These are phyloP conservation scores for Eugnorisma glareosa DNA, from an alignment of 2,888 invertebrate species.

Conservation along the genomic window DNA sequence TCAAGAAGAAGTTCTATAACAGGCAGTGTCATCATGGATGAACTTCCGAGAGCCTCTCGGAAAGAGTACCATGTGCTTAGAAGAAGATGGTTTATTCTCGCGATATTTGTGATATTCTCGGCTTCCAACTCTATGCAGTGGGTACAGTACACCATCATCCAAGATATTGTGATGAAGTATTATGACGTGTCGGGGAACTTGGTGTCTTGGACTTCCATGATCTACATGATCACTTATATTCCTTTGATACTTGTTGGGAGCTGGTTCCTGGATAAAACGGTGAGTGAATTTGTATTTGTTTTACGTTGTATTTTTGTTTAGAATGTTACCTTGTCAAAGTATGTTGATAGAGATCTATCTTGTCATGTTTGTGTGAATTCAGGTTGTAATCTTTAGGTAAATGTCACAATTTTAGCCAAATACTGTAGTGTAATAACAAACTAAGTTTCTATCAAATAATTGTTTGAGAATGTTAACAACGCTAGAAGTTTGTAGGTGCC, in stretches of 20 bases:
- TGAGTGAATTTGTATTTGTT: conserved; percentile 86
- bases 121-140: conserved; percentile 98
- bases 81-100: conserved; percentile 95
- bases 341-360: not conserved
- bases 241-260: conserved; percentile 99
- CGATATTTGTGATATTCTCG: conserved; percentile 96
- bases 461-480: not conserved
- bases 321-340: not conserved
- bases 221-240: conserved; percentile 99
- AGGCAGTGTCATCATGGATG: conserved; percentile 78
- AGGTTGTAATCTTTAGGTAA: not conserved
- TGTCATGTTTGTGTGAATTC: conserved; percentile 1
- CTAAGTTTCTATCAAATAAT: not conserved
- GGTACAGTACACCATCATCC: conserved; percentile 98
- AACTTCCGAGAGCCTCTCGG: not conserved
- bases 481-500: not conserved
- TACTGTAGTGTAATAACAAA: not conserved
- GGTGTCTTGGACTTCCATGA: conserved; percentile 99
- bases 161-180: conserved; percentile 94
- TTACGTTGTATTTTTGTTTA: not conserved
- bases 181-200: conserved; percentile 92
- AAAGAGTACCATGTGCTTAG: conserved; percentile 91
- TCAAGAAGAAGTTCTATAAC: conserved; percentile 69
- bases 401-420: not conserved
- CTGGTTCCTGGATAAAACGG: conserved; percentile 98